A percentile compares a stretch with the other conserved stretches of the same genome.
Conservation (phyloP, 2,888 invertebrate species). For the Diloba caeruleocephala region DNA sequence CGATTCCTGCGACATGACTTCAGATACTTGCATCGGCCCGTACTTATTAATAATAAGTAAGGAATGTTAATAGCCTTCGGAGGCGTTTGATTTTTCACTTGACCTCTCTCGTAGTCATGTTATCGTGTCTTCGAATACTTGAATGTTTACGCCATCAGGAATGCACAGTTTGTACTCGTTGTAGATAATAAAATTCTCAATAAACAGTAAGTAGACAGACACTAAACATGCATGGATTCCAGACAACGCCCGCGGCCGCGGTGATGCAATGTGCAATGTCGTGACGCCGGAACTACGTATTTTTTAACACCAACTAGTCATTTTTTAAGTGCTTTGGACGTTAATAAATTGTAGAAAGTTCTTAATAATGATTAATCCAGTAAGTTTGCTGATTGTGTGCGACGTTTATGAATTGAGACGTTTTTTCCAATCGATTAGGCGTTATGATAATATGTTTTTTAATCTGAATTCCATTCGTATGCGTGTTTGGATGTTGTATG, state of each 20-base stretch:
- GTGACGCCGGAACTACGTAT: slow-evolving; percentile 47
- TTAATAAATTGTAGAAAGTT: slow-evolving; percentile 60
- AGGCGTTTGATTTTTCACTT: slow-evolving; percentile 72
- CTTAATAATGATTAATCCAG: slow-evolving; percentile 49
- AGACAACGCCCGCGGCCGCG: slow-evolving; percentile 59
- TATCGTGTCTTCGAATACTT: slow-evolving; percentile 66
- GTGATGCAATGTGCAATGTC: slow-evolving; percentile 65
- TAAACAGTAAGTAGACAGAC: slow-evolving; percentile 62
- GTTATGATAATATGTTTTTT: slow-evolving; percentile 51
- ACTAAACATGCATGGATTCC: slow-evolving; percentile 64
- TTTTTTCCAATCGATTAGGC: slow-evolving; percentile 51
- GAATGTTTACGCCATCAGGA: slow-evolving; percentile 65
- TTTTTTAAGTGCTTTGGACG: slow-evolving; percentile 35
- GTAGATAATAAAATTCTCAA: slow-evolving; percentile 73
- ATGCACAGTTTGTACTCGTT: slow-evolving; percentile 60
- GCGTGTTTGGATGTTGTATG: slow-evolving; percentile 52
- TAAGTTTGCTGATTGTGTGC: slow-evolving; percentile 44
- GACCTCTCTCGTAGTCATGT: slow-evolving; percentile 66
- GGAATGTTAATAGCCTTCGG: slow-evolving; percentile 73
- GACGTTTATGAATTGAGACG: slow-evolving; percentile 54
- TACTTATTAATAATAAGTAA: slow-evolving; percentile 73
- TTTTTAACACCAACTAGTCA: slow-evolving; percentile 46
- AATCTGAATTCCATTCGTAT: slow-evolving; percentile 60
- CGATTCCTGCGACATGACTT: slow-evolving; percentile 65
- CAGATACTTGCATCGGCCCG: slow-evolving; percentile 53